A percentile compares a stretch with the other conserved stretches of the same genome.
These are phyloP conservation scores for Typhlichthys eigenmanni DNA, from an alignment of 2,797 vertebrate species.

Conservation along the genomic window DNA sequence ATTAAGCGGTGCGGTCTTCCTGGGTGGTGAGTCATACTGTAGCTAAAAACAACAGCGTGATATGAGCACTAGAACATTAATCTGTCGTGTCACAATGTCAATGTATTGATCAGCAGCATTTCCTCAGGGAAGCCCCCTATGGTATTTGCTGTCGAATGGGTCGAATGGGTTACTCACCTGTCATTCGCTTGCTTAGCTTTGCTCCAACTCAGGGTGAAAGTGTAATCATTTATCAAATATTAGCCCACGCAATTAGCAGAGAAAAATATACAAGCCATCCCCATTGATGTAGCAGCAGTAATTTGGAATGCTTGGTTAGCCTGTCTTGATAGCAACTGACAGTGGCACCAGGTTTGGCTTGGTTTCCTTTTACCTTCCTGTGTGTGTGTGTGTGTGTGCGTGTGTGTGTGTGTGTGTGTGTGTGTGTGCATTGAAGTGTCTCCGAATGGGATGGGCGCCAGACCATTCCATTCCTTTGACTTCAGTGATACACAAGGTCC, in stretches of 20 bases:
- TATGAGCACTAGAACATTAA: slow-evolving; percentile 49
- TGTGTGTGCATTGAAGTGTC: slow-evolving; percentile 48
- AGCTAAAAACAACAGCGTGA: slow-evolving; percentile 59
- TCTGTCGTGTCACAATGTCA: slow-evolving; percentile 58
- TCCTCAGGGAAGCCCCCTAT: slow-evolving; percentile 36
- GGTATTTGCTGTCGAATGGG: slow-evolving; percentile 26
- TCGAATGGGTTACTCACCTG: background rate
- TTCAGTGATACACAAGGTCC: slow-evolving; percentile 42
- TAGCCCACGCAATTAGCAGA: too few species aligned
- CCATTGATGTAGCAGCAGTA: too few species aligned
- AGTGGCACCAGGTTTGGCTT: too few species aligned
- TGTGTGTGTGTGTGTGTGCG: slow-evolving; percentile 25
- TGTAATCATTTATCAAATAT: too few species aligned
- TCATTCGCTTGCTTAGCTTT: background rate
- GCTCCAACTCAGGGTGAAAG: background rate
- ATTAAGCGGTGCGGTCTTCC: slow-evolving; percentile 48
- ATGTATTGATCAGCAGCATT: slow-evolving; percentile 57
- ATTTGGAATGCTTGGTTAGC: too few species aligned
- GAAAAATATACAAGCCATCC: too few species aligned
- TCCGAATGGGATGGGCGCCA: slow-evolving; percentile 51
- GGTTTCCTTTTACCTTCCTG: background rate
- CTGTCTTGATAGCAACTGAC: too few species aligned
- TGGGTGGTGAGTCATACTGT: slow-evolving; percentile 53
- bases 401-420: slow-evolving; percentile 7
- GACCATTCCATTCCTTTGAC: slow-evolving; percentile 61